Evolutionary conservation across 2,888 invertebrate species (phyloP).

Genomic region (Eustalomyia histrio): DNA sequence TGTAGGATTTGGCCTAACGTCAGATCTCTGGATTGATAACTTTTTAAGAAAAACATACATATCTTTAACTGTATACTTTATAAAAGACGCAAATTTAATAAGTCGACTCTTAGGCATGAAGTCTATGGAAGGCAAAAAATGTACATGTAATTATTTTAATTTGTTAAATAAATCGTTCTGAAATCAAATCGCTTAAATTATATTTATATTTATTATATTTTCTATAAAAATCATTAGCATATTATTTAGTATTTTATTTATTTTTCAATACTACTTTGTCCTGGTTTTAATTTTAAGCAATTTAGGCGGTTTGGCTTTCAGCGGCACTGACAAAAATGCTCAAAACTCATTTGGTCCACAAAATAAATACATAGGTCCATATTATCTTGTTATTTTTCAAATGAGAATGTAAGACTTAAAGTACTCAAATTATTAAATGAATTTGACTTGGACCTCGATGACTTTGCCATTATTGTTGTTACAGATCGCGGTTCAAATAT

Average conservation of each 20-base stretch:
- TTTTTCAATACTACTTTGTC: too few relatives aligned
- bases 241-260: too few relatives aligned
- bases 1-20: conserved; percentile 51
- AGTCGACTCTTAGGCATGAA: conserved; percentile 49
- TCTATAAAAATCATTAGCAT: too few relatives aligned
- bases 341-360: too few relatives aligned
- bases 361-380: too few relatives aligned
- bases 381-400: conserved; percentile 34
- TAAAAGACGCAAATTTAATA: conserved; percentile 52
- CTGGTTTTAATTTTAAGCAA: too few relatives aligned
- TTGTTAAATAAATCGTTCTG: not conserved
- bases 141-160: conserved; percentile 48
- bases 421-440: conserved; percentile 44
- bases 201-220: too few relatives aligned
- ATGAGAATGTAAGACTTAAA: conserved; percentile 47
- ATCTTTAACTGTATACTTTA: conserved; percentile 55
- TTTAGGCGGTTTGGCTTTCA: too few relatives aligned
- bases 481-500: conserved; percentile 58
- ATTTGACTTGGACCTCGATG: conserved; percentile 46
- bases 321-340: too few relatives aligned
- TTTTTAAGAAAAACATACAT: conserved; percentile 48
- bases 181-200: too few relatives aligned
- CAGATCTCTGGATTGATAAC: conserved; percentile 60
- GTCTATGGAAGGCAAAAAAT: conserved; percentile 53
- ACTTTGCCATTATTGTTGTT: conserved; percentile 48